Conservation (phyloP, 2,797 vertebrate genomes). For the Alosa sapidissima region DNA sequence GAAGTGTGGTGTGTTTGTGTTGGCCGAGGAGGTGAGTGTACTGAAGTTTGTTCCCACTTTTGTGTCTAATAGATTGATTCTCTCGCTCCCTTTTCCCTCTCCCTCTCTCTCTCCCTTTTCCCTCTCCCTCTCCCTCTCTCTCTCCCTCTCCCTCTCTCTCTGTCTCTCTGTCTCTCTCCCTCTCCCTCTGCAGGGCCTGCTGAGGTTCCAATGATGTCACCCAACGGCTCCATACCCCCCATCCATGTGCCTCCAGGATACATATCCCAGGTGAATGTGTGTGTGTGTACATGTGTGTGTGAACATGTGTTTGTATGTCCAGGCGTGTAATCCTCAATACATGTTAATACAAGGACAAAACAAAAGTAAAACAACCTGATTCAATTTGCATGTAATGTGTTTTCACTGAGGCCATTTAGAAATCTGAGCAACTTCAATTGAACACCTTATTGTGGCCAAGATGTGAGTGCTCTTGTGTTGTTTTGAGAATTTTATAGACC, state of each 20-base stretch:
- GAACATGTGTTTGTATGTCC: conserved; percentile 13
- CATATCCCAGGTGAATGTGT: conserved; percentile 88
- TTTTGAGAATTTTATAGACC: background rate
- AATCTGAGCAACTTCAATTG: background rate
- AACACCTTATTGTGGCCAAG: background rate
- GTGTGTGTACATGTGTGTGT: conserved; percentile 23
- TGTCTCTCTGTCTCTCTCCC: background rate
- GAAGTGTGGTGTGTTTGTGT: conserved; percentile 35
- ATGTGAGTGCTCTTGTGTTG: background rate
- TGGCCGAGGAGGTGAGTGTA: conserved; percentile 1
- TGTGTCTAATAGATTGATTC: background rate
- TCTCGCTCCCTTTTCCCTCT: background rate
- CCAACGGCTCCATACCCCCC: conserved; percentile 95
- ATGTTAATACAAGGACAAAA: too few relatives aligned
- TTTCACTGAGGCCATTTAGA: background rate
- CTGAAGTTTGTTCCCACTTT: conserved; percentile 19
- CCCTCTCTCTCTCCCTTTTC: background rate
- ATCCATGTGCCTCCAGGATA: conserved; percentile 97
- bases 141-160: background rate
- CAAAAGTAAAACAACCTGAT: too few relatives aligned
- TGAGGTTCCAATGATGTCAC: conserved; percentile 99
- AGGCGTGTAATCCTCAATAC: too few relatives aligned
- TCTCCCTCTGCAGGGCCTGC: conserved; percentile 83
- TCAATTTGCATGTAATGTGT: background rate
- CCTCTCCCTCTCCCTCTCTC: conserved; percentile 56